phyloP scores from a whole-genome alignment of 2,888 invertebrate species.

The Cyclophora albipunctata region DNA sequence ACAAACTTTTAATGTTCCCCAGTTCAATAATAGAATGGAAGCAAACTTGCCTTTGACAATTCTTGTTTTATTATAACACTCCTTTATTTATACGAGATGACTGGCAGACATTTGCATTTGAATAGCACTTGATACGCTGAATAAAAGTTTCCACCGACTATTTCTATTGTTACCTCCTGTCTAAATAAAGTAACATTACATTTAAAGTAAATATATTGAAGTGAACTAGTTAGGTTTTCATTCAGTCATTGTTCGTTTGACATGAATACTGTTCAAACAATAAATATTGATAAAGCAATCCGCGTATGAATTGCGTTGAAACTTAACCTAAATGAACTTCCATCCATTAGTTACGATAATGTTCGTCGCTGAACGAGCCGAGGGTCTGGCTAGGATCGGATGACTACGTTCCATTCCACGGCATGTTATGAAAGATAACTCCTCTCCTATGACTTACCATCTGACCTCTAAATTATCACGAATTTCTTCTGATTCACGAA shows the following conservation, averaged over 20 bases:
- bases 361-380: slow-evolving; percentile 18
- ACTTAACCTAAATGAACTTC: slow-evolving; percentile 26
- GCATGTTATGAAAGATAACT: slow-evolving; percentile 35
- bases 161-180: no score
- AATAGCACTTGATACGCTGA: neutral
- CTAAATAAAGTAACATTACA: no score
- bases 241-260: slow-evolving; percentile 7
- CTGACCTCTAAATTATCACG: slow-evolving; percentile 42
- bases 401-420: slow-evolving; percentile 44
- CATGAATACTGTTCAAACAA: neutral
- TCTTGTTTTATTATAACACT: slow-evolving; percentile 26
- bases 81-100: slow-evolving; percentile 18
- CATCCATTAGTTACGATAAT: slow-evolving; percentile 23
- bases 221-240: no score
- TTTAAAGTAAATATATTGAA: no score
- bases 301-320: slow-evolving; percentile 15
- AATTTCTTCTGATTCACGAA: slow-evolving; percentile 39
- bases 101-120: slow-evolving; percentile 2
- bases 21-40: slow-evolving; percentile 49
- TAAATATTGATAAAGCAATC: neutral
- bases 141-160: no score
- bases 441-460: slow-evolving; percentile 44
- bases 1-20: slow-evolving; percentile 59
- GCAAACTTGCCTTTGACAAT: slow-evolving; percentile 32
- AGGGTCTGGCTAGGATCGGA: slow-evolving; percentile 34